A percentile compares a stretch with the other conserved stretches of the same genome.
These are phyloP conservation scores for Platycheirus rosarum DNA, from an alignment of 2,888 invertebrate species.

Conservation along the genomic window DNA sequence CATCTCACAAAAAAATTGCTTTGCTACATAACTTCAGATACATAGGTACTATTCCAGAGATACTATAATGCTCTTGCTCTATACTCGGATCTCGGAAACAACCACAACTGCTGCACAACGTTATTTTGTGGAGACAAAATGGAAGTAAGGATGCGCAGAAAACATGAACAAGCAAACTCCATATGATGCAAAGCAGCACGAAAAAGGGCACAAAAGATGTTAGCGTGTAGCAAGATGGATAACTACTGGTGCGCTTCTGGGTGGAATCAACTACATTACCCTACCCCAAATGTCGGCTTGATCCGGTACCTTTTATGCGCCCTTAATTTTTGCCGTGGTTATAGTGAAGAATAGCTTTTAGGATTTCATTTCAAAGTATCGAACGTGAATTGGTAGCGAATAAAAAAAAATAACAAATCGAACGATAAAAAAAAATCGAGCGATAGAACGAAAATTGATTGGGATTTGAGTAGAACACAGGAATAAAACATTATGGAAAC, in stretches of 20 bases:
- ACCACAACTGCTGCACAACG: slow-evolving; percentile 73
- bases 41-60: slow-evolving; percentile 38
- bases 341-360: slow-evolving; percentile 51
- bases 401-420: slow-evolving; percentile 27
- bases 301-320: slow-evolving; percentile 25
- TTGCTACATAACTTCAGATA: slow-evolving; percentile 53
- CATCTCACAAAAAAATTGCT: slow-evolving; percentile 63
- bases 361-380: slow-evolving; percentile 62
- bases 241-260: too few species aligned
- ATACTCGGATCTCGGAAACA: slow-evolving; percentile 49
- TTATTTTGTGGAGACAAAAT: slow-evolving; percentile 71
- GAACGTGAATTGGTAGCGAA: slow-evolving; percentile 50
- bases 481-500: slow-evolving; percentile 73
- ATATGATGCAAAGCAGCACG: slow-evolving; percentile 65
- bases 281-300: slow-evolving; percentile 1
- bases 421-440: slow-evolving; percentile 65
- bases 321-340: slow-evolving; percentile 46
- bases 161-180: slow-evolving; percentile 65
- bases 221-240: slow-evolving; percentile 67
- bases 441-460: slow-evolving; percentile 72
- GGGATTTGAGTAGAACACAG: slow-evolving; percentile 72
- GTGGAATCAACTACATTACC: slow-evolving; percentile 26
- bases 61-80: slow-evolving; percentile 22
- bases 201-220: slow-evolving; percentile 70
- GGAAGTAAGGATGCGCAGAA: slow-evolving; percentile 74